Base-by-base conservation (phyloP, 2,888 invertebrate species). In the Drosophila prolongata region DNA sequence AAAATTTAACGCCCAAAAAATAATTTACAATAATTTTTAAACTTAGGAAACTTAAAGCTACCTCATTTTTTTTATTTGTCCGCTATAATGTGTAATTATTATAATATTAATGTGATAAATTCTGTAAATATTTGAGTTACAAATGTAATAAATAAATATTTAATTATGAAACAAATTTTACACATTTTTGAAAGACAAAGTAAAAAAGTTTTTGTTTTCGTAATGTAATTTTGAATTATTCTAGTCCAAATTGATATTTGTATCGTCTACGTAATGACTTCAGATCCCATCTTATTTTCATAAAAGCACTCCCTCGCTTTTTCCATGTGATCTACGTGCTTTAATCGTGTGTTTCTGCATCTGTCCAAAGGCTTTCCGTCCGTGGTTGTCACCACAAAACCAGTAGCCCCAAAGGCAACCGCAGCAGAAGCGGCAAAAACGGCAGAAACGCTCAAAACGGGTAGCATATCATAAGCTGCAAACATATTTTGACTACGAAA, bases 401-500 rank as follows among this genome's bases (percentile, higher is more conserved):
- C 83, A 83, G 83, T 87, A 88, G 83, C 88, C 37, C 34, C 47
- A 47, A 30, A 53, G 59, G 49, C 70, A 66, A 34, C 44, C 40
- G 42, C 57, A 58, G 46, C 24, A 27, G 56, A 40, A 53, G 52
- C 19, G 46, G 62, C 35, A 42, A 30, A 27, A 35, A 49, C 30
- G 35, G 62, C 35, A 42, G 37, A 27, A 35, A 49, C 30, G 35
- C 40, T 80, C 69, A 81, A 81, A 75, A 72, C 83, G 61, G 60
- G 67, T 62, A 54, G 72, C 77, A 69, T 53, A 87, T 82, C 82
- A 84, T 87, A 78, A 78, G 81, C 69, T 82, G 87, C 71, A 44
- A 80, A 89, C 90, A 85, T 89, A 88, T 88, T 90, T 90, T 86
- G 90, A 90, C 90, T 90, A 90, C 87, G 80, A 90, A 90, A 84